Conservation (phyloP, 2,797 vertebrate species). For the Pitangus sulphuratus region DNA sequence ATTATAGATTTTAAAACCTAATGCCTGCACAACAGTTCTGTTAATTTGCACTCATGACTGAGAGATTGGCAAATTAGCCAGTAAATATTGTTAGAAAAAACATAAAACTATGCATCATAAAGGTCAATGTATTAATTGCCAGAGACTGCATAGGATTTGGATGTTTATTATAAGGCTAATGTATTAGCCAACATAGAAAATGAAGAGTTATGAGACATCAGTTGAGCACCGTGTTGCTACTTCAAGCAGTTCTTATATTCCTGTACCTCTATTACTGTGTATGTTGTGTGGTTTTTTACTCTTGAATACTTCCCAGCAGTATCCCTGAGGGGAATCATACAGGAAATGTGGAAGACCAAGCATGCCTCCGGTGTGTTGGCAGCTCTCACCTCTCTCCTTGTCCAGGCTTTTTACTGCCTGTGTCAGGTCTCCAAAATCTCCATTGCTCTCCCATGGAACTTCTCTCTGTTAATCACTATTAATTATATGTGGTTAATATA, state of each 20-base stretch:
- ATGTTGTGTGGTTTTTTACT: neutral
- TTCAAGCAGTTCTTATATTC: neutral
- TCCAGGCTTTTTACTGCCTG: neutral
- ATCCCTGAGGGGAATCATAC: neutral
- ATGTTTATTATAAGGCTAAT: neutral
- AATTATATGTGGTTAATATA: neutral
- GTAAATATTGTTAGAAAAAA: neutral
- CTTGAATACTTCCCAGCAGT: neutral
- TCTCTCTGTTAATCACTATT: neutral
- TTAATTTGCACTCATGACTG: slow-evolving; percentile 6
- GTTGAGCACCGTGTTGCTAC: neutral
- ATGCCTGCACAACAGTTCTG: neutral
- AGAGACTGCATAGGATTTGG: neutral
- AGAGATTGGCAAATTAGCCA: slow-evolving; percentile 11
- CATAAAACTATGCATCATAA: neutral
- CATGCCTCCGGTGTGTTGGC: neutral
- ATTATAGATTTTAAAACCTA: neutral
- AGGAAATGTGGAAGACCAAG: neutral
- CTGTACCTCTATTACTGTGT: neutral
- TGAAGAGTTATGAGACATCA: neutral
- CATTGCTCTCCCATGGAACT: neutral
- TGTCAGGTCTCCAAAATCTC: neutral
- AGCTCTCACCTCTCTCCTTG: neutral
- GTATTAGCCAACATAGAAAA: neutral
- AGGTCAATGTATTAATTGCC: neutral